Evolutionary conservation across 2,888 invertebrate species (phyloP).

Genomic region (Incurvaria masculella): DNA sequence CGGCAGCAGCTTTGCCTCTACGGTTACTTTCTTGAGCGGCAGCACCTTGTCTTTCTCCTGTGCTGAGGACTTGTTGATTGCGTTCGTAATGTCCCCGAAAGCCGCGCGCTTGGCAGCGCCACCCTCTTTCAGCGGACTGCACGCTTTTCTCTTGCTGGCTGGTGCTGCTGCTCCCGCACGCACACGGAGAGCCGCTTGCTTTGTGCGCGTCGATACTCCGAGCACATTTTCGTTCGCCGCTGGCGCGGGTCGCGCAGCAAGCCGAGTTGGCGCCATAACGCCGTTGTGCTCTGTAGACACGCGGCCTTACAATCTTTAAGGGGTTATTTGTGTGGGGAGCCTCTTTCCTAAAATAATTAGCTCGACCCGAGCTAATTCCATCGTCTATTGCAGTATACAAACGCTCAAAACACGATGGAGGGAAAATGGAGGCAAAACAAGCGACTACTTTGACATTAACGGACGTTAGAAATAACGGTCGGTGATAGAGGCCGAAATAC

Average conservation of each 20-base stretch:
- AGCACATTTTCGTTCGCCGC: slow-evolving; percentile 44
- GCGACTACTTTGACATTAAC: slow-evolving; percentile 25
- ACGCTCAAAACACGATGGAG: too few species aligned
- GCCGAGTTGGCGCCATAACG: slow-evolving; percentile 62
- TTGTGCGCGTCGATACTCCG: slow-evolving; percentile 60
- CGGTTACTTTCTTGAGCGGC: slow-evolving; percentile 48
- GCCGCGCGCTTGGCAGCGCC: slow-evolving; percentile 76
- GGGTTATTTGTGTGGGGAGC: too few species aligned
- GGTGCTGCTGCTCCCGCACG: slow-evolving; percentile 33
- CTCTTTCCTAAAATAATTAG: too few species aligned
- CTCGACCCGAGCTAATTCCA: too few species aligned
- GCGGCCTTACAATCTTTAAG: neutral
- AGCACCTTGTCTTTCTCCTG: slow-evolving; percentile 39
- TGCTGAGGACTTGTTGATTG: slow-evolving; percentile 42
- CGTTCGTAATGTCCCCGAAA: slow-evolving; percentile 83
- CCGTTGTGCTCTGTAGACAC: neutral
- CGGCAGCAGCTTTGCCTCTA: slow-evolving; percentile 48
- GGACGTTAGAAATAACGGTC: neutral
- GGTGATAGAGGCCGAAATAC: neutral
- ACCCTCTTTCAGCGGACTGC: slow-evolving; percentile 72
- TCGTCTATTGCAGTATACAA: too few species aligned
- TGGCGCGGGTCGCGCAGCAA: slow-evolving; percentile 47
- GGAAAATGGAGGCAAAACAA: slow-evolving; percentile 54
- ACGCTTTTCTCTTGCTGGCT: slow-evolving; percentile 75
- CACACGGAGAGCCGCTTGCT: slow-evolving; percentile 50